These are phyloP conservation scores for Acheta domesticus DNA, from an alignment of 2,888 invertebrate species.

Conservation along the genomic window DNA sequence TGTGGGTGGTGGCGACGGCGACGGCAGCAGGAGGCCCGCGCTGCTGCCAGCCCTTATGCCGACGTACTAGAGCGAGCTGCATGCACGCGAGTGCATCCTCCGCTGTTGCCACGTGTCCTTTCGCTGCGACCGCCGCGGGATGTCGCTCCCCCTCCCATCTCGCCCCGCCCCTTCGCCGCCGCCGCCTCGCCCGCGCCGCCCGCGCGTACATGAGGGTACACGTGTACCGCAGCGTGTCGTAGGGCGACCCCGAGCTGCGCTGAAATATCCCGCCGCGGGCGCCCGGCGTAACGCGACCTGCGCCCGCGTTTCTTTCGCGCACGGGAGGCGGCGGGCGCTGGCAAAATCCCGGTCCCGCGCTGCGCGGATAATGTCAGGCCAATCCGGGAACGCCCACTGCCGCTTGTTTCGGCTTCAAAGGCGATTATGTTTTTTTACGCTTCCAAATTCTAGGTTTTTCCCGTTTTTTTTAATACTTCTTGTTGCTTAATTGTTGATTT, in stretches of 20 bases:
- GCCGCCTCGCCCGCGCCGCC: neutral
- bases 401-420: too few species aligned
- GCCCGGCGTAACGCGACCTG: neutral
- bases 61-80: slow-evolving; percentile 7
- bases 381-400: too few species aligned
- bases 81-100: slow-evolving; percentile 18
- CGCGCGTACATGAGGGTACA: slow-evolving; percentile 18
- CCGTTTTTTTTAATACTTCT: too few species aligned
- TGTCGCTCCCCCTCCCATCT: neutral
- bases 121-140: neutral
- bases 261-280: slow-evolving; percentile 4
- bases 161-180: neutral
- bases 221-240: slow-evolving; percentile 7
- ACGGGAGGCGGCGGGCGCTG: neutral
- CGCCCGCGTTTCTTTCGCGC: neutral
- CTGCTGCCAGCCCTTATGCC: slow-evolving; percentile 6
- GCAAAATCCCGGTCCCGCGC: too few species aligned
- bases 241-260: neutral
- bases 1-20: neutral
- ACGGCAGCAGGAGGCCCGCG: neutral
- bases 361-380: too few species aligned
- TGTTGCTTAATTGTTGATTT: too few species aligned
- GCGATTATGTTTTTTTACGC: too few species aligned
- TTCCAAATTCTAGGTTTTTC: too few species aligned
- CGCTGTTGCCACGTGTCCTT: slow-evolving; percentile 3